A percentile compares a stretch with the other conserved stretches of the same genome.
phyloP scores from a whole-genome alignment of 2,113 vertebrate genomes.

The Cichladusa arquata region DNA sequence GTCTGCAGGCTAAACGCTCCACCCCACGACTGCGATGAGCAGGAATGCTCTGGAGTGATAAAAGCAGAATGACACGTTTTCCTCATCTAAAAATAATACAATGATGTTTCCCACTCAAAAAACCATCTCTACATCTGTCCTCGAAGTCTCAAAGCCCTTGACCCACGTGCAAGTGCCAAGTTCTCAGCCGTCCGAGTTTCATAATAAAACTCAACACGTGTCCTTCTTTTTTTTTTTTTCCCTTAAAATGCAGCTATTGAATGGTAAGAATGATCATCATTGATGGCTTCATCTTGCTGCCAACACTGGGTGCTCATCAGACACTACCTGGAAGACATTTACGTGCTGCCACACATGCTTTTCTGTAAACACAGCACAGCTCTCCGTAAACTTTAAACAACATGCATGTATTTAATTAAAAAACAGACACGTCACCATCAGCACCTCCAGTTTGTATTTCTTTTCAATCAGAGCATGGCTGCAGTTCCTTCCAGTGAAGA shows the following conservation, averaged over 20 bases:
- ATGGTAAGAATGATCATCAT: rapidly evolving
- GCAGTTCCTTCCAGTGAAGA: neutral
- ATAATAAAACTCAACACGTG: rapidly evolving
- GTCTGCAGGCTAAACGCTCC: rapidly evolving
- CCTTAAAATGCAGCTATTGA: neutral
- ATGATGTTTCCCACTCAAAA: rapidly evolving
- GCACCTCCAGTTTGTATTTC: neutral
- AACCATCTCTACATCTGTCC: rapidly evolving
- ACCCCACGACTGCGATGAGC: rapidly evolving
- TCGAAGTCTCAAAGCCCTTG: rapidly evolving
- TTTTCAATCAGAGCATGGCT: rapidly evolving
- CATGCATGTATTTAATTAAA: rapidly evolving
- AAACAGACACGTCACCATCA: neutral
- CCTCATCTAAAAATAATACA: neutral
- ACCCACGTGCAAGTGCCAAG: rapidly evolving
- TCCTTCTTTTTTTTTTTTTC: neutral
- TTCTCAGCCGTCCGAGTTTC: rapidly evolving
- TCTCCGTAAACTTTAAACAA: neutral
- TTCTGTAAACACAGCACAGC: neutral
- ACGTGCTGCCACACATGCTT: rapidly evolving
- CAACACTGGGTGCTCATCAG: rapidly evolving
- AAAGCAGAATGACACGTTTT: neutral
- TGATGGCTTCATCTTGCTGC: neutral
- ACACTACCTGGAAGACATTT: rapidly evolving
- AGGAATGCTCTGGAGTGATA: too few relatives aligned